Base-by-base conservation (phyloP, 2,113 vertebrate species). In the Muscicapa adusta region DNA sequence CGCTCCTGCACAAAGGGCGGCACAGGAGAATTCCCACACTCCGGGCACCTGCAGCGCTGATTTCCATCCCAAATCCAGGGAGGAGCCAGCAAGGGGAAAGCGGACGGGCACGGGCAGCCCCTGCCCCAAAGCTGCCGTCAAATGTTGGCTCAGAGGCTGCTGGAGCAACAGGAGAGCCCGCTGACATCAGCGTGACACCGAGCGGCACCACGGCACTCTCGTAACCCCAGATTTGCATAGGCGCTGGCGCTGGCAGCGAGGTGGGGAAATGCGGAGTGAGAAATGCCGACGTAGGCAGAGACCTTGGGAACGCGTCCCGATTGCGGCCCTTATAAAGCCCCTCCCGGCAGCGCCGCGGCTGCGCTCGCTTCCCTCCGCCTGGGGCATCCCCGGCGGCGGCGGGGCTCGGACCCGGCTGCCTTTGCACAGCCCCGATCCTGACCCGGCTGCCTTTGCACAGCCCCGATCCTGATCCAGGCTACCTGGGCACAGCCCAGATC, bases 1-100 rank as follows among this genome's bases (percentile, higher is more conserved):
- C 9, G 1, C 42, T 28, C 2, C 3, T 0, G 28, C 24, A 1
- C 18, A 0, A 2, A 2, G 28, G 20, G 25, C 7, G 20, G 8
- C 40, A 10, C 40, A 40, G 40, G 3, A 31, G 5, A 0, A 12
- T 20, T 14, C 18, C 1, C 25, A 26, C 48, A 16, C 48, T 26
- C 25, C 25, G 48, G 48, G 13, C 17, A 10, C 40, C 5, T 3
- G 2, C 1, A 7, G 3, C 0, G 1, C 63, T 0, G 6, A 6
- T 36, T 14, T 5, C 65, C 36, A 0, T 2, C 16, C 58, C 24
- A 1, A 10, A 17, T 6, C 10, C 50, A 18, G 48, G 7, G 24
- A 51, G 16, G 50, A 28, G 16, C 31, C 23, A 17, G 47, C 34
- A 1, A 2, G 3, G 38, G 18, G 10, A 6, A 28, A 18, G 23